Evolutionary conservation across 2,888 invertebrate species (phyloP), one percentile per base, ranked within the genome.

Genomic region (Vesta saturnalis): DNA sequence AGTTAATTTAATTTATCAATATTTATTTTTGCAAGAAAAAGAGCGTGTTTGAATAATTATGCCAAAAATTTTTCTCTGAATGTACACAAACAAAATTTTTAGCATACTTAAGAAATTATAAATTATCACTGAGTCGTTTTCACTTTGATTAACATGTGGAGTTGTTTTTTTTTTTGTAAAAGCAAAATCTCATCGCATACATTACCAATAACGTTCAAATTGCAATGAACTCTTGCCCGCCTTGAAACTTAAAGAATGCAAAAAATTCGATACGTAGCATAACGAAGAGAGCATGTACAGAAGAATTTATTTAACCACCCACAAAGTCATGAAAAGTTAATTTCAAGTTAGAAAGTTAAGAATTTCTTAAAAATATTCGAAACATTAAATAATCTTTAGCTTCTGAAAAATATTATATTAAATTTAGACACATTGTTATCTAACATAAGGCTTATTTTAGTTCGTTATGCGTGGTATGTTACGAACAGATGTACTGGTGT

Each of bases 401-500:
- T 65, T 58, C 69, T 62, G 69, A 60, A 61, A 69, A 59, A 64
- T 61, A 68, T 68, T 23, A 62, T 55, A 65, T 64, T 69, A 69
- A 69, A 64, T 67, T 66, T 70, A 66, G 66, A 61, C 64, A 39
- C 70, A 67, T 71, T 64, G 71, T 68, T 68, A 71, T 71, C 66
- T 64, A 71, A 71, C 68, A 64, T 67, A 71, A 71, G 68, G 65
- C 64, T 65, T 68, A 67, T 64, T 72, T 71, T 69, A 64, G 69
- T 57, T 66, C 58, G 64, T 54, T 57, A 65, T 60, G 60, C 63
- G 63, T 60, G 67, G 61, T 65, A 67, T 67, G 66, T 52, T 47
- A 43, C 21, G 61, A 71, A 72, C 76, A 76, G 75, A 76, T 77
- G 77, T 76, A 76, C 73, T 73, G 76, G 79, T 76, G 78, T 77